Percentiles rank a stretch among this genome's conserved stretches.
Conservation (phyloP, 37 sponge, comb jelly and placozoan species). For the Tethya wilhelma region DNA sequence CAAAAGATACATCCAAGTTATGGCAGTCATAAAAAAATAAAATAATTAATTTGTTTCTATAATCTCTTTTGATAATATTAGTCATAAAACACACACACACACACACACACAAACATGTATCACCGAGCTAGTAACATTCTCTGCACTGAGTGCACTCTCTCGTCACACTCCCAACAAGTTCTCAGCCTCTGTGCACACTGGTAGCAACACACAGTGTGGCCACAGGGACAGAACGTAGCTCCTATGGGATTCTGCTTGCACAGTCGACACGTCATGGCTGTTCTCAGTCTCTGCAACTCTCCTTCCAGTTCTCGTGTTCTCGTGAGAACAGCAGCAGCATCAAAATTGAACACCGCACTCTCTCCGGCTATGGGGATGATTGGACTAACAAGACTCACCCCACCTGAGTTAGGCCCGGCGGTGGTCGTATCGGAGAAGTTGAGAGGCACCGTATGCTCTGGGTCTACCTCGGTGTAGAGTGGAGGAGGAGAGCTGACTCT, state of each 20-base stretch:
- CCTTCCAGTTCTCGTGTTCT: conserved; percentile 67
- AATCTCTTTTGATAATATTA: too few species aligned
- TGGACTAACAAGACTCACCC: conserved; percentile 18
- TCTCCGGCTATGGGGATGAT: conserved; percentile 14
- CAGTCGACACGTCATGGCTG: conserved; percentile 76
- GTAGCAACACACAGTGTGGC: conserved; percentile 81
- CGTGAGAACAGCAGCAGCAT: conserved; percentile 39
- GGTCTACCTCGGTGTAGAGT: conserved; percentile 69
- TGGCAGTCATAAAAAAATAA: too few species aligned
- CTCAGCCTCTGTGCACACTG: conserved; percentile 57
- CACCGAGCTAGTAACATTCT: conserved; percentile 61
- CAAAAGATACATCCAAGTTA: too few species aligned
- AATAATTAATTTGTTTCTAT: too few species aligned
- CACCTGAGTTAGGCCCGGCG: conserved; percentile 13
- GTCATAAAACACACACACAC: too few species aligned
- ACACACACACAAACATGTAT: too few species aligned
- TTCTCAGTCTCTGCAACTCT: conserved; percentile 65
- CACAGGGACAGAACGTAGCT: conserved; percentile 86
- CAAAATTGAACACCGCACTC: conserved; percentile 24
- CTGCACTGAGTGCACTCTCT: conserved; percentile 36
- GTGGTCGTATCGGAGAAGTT: background rate
- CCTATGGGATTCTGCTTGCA: conserved; percentile 76
- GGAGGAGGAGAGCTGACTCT: conserved; percentile 62
- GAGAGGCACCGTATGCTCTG: conserved; percentile 29
- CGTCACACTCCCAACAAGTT: conserved; percentile 59